Conservation (phyloP, 2,797 vertebrate genomes). For the Megalops cyprinoides region DNA sequence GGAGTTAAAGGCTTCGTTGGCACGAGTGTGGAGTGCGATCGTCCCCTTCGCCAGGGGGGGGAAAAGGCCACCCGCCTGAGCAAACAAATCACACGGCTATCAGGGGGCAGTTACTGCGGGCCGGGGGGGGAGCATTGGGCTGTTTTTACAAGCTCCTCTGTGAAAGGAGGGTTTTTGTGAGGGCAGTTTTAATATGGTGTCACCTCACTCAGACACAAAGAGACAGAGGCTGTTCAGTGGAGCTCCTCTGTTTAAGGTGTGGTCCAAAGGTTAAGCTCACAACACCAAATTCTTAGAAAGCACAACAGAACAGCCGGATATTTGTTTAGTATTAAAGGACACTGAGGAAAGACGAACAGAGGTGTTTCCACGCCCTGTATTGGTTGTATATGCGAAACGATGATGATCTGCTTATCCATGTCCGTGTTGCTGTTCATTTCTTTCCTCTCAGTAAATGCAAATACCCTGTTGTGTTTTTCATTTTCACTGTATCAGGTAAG, state of each 20-base stretch:
- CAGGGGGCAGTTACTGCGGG: conserved; percentile 70
- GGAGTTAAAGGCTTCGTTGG: conserved; percentile 91
- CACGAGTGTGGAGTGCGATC: conserved; percentile 77
- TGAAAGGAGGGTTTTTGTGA: conserved; percentile 35
- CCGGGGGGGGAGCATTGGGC: conserved; percentile 67
- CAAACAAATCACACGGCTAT: conserved; percentile 83
- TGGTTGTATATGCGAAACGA: background rate
- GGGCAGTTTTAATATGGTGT: conserved; percentile 30
- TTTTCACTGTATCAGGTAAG: background rate
- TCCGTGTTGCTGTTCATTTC: background rate
- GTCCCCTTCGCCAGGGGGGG: conserved; percentile 65
- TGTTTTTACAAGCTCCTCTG: conserved; percentile 66
- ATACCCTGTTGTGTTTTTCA: background rate
- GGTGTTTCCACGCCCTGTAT: background rate
- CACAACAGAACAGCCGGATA: no score
- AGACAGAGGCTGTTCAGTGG: conserved; percentile 25
- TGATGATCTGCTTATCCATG: background rate
- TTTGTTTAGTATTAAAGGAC: background rate
- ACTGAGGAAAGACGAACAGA: background rate
- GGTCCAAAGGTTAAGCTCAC: background rate
- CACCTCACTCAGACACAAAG: conserved; percentile 35
- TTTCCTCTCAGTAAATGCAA: background rate
- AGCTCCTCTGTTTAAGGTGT: no score
- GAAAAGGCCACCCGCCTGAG: conserved; percentile 79
- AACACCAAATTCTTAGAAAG: background rate